Conservation (phyloP, 2,797 vertebrate species). For the Girardinus metallicus region DNA sequence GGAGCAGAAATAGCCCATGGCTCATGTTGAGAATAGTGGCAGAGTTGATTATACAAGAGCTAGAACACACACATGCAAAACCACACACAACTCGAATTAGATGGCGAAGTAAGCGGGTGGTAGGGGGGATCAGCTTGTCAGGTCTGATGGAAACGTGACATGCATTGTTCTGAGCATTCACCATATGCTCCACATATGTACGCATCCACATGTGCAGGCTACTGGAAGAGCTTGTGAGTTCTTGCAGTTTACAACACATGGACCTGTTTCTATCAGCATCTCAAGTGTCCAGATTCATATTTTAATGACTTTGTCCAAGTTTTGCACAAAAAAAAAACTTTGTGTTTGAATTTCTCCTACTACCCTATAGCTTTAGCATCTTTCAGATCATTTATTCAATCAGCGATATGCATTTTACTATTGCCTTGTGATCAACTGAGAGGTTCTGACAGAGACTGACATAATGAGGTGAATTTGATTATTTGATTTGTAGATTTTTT, state of each 20-base stretch:
- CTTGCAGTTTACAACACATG: conserved; percentile 18
- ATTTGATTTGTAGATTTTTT: too few relatives aligned
- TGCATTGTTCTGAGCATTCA: conserved; percentile 42
- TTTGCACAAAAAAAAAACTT: not conserved
- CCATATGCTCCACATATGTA: conserved; percentile 27
- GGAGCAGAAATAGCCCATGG: conserved; percentile 68
- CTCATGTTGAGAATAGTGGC: conserved; percentile 60
- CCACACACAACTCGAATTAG: conserved; percentile 29
- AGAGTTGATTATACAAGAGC: conserved; percentile 62
- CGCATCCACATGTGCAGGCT: conserved; percentile 6
- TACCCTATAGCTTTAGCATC: not conserved
- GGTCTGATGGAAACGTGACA: conserved; percentile 21
- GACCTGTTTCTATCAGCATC: conserved; percentile 53
- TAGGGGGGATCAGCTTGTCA: conserved; percentile 23
- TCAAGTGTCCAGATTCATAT: conserved; percentile 41
- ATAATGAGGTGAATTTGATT: not conserved
- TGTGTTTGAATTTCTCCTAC: not conserved
- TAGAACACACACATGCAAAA: conserved; percentile 32
- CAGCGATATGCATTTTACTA: not conserved
- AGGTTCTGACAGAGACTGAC: not conserved
- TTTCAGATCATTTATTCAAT: not conserved
- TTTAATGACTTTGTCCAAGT: conserved; percentile 16
- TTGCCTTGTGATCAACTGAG: not conserved
- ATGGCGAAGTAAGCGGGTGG: conserved; percentile 40
- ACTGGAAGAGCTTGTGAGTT: conserved; percentile 21